phyloP scores from a whole-genome alignment of 2,888 invertebrate species.

The Amiota communis region DNA sequence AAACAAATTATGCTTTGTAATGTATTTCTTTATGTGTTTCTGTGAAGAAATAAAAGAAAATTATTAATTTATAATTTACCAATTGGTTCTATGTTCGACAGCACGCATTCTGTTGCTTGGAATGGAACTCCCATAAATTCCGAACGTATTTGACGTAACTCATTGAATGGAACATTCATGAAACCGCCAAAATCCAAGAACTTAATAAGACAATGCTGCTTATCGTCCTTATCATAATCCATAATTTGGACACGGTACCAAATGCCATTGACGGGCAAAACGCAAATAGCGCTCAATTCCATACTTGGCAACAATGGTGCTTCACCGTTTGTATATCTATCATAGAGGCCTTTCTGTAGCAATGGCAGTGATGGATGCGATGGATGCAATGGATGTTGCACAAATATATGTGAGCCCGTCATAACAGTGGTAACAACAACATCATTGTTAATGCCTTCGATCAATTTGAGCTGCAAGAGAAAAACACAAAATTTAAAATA shows the following conservation, averaged over 20 bases:
- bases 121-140: slow-evolving; percentile 97
- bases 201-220: slow-evolving; percentile 81
- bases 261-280: slow-evolving; percentile 83
- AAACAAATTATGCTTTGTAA: no score
- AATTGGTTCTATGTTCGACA: slow-evolving; percentile 89
- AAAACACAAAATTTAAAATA: slow-evolving; percentile 12
- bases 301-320: slow-evolving; percentile 85
- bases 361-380: slow-evolving; percentile 88
- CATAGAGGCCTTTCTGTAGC: slow-evolving; percentile 87
- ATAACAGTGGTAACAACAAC: slow-evolving; percentile 91
- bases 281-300: slow-evolving; percentile 89
- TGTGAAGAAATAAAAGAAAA: not conserved
- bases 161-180: slow-evolving; percentile 82
- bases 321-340: slow-evolving; percentile 84
- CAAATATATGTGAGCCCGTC: slow-evolving; percentile 90
- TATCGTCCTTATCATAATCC: slow-evolving; percentile 74
- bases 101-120: slow-evolving; percentile 95
- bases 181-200: slow-evolving; percentile 98
- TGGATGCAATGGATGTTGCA: slow-evolving; percentile 96
- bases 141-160: slow-evolving; percentile 91
- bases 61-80: slow-evolving; percentile 74
- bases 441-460: slow-evolving; percentile 94
- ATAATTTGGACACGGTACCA: slow-evolving; percentile 94
- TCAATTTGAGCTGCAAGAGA: slow-evolving; percentile 81
- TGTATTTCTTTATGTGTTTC: not conserved